Percentiles rank a stretch among this genome's conserved stretches.
These are phyloP conservation scores for Aythya baeri DNA, from an alignment of 2,113 vertebrate species.

Conservation along the genomic window DNA sequence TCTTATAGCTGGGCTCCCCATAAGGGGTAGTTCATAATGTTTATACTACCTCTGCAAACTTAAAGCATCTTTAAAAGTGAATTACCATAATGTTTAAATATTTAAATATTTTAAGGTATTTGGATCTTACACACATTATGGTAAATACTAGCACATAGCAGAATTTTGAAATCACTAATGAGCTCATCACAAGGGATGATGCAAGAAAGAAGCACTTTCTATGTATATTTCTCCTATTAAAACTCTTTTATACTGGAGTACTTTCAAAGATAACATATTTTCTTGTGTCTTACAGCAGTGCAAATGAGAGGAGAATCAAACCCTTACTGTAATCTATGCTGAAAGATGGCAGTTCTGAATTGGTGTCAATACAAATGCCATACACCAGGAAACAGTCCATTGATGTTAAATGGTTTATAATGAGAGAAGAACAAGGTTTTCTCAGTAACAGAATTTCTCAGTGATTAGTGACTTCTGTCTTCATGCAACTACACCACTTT, in stretches of 20 bases:
- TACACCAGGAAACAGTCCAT: background rate
- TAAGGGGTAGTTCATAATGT: background rate
- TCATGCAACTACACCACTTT: background rate
- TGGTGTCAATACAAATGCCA: background rate
- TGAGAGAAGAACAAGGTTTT: background rate
- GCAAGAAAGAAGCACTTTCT: background rate
- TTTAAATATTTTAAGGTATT: background rate
- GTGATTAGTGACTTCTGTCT: background rate
- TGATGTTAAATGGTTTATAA: background rate
- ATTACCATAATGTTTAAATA: background rate
- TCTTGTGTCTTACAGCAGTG: background rate
- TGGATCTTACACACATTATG: background rate
- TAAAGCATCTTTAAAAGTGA: background rate
- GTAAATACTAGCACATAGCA: background rate
- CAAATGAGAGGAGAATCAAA: background rate
- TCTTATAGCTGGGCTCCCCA: background rate
- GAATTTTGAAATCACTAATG: background rate
- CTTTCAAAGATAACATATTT: background rate
- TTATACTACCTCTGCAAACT: background rate
- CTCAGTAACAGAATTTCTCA: too few species aligned
- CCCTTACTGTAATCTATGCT: background rate
- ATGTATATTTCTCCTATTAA: background rate
- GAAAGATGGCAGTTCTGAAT: background rate
- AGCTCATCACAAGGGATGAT: background rate
- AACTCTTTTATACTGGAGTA: background rate